Percentiles rank a stretch among this genome's conserved stretches.
Conservation (phyloP, 1,140 invertebrate species). For the Anthonomus grandis region DNA sequence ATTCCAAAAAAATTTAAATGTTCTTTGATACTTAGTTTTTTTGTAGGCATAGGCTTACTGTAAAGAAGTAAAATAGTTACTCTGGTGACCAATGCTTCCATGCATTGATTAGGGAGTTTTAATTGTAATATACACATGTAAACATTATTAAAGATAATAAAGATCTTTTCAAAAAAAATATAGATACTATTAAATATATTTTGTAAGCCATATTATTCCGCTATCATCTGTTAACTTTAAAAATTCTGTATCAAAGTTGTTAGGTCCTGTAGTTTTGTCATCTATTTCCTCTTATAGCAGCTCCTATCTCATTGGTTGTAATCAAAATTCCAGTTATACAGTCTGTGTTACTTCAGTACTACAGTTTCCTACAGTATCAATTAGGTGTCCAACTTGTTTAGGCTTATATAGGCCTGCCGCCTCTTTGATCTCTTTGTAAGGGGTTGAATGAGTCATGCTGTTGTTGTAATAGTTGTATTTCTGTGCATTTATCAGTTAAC, state of each 20-base stretch:
- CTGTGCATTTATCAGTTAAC: neutral
- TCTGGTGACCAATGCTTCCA: too few relatives aligned
- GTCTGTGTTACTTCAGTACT: too few relatives aligned
- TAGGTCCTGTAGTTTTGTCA: neutral
- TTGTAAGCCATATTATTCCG: neutral
- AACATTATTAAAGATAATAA: too few relatives aligned
- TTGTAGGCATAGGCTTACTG: too few relatives aligned
- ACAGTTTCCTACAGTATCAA: neutral
- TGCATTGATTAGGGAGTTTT: too few relatives aligned
- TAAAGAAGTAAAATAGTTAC: too few relatives aligned
- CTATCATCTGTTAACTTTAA: neutral
- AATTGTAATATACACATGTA: too few relatives aligned
- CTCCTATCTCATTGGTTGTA: neutral
- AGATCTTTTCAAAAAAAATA: too few relatives aligned
- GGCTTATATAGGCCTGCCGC: too few relatives aligned
- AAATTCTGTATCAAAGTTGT: neutral
- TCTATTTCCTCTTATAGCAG: neutral
- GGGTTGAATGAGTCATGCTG: neutral
- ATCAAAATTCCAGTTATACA: too few relatives aligned
- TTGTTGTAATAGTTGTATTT: neutral
- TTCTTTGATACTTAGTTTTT: too few relatives aligned
- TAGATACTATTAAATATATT: neutral
- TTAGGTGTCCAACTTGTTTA: neutral
- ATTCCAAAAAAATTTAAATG: too few relatives aligned
- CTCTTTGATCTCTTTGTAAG: neutral